Evolutionary conservation across 1,140 invertebrate species (phyloP).

Genomic region (Danaus plexippus): DNA sequence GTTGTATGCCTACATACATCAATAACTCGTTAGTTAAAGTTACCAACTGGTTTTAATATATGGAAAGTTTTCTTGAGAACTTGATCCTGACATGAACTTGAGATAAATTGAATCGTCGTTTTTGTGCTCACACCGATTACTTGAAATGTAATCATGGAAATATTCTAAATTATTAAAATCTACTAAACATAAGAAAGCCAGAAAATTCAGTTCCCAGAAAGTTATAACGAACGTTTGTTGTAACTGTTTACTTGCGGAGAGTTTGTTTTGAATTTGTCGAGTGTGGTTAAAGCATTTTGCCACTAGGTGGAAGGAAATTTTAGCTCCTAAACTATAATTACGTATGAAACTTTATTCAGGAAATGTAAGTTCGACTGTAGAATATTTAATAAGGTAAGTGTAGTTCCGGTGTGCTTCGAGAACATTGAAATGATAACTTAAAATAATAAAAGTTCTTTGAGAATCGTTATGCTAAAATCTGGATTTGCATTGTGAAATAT

Average conservation of each 20-base stretch:
- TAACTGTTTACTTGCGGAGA: slow-evolving; percentile 8
- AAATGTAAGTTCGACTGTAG: slow-evolving; percentile 2
- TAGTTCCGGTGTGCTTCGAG: too few relatives aligned
- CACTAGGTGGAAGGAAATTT: slow-evolving; percentile 6
- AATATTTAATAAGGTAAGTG: not conserved
- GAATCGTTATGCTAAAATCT: not conserved
- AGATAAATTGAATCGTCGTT: too few relatives aligned
- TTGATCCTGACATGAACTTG: too few relatives aligned
- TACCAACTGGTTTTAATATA: too few relatives aligned
- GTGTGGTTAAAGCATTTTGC: slow-evolving; percentile 10
- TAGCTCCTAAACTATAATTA: slow-evolving; percentile 5
- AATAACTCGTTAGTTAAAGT: too few relatives aligned
- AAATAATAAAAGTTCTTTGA: not conserved
- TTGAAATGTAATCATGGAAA: too few relatives aligned
- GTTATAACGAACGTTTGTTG: slow-evolving; percentile 9
- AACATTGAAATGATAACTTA: too few relatives aligned
- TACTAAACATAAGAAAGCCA: not conserved
- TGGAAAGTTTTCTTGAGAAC: too few relatives aligned
- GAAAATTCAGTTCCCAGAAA: slow-evolving; percentile 3
- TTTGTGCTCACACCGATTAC: too few relatives aligned
- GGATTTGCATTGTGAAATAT: not conserved
- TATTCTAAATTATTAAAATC: too few relatives aligned
- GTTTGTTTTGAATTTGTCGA: slow-evolving; percentile 9
- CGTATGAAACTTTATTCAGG: slow-evolving; percentile 6
- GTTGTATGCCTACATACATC: too few relatives aligned